Percentiles rank a stretch among this genome's conserved stretches.
These are phyloP conservation scores for Poecile atricapillus DNA, from an alignment of 2,113 vertebrate species.

Conservation along the genomic window DNA sequence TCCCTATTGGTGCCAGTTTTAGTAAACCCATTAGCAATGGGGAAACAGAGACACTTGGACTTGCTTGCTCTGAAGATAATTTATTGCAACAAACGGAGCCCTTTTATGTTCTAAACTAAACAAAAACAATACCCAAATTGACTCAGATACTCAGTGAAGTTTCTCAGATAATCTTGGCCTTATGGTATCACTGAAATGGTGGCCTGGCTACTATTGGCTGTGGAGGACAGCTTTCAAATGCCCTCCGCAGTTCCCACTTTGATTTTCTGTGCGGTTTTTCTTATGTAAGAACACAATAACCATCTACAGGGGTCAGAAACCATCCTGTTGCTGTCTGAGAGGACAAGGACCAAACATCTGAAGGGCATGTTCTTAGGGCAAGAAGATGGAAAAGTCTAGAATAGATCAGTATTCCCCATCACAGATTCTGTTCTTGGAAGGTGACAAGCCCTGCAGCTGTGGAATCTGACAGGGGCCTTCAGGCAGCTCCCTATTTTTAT, in stretches of 20 bases:
- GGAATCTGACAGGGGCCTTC: background rate
- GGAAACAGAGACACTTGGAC: background rate
- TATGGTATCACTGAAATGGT: background rate
- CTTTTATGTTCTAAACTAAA: background rate
- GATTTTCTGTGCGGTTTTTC: background rate
- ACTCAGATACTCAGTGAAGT: too few relatives aligned
- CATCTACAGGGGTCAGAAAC: rapidly evolving
- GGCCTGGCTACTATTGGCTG: background rate
- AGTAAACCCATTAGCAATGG: background rate
- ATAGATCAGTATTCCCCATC: background rate
- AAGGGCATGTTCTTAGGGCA: background rate
- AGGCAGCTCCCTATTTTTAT: background rate
- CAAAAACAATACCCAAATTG: background rate
- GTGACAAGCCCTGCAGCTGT: background rate
- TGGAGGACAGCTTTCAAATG: background rate
- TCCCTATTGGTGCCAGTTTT: rapidly evolving
- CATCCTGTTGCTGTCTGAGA: background rate
- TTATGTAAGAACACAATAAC: background rate
- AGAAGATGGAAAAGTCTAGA: background rate
- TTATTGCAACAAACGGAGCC: background rate
- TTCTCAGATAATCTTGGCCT: background rate
- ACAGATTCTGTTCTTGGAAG: background rate
- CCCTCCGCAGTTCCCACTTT: rapidly evolving
- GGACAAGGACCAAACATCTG: background rate
- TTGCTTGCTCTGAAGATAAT: background rate